Conservation (phyloP, 2,797 vertebrate genomes). For the Rhynchotus rufescens region DNA sequence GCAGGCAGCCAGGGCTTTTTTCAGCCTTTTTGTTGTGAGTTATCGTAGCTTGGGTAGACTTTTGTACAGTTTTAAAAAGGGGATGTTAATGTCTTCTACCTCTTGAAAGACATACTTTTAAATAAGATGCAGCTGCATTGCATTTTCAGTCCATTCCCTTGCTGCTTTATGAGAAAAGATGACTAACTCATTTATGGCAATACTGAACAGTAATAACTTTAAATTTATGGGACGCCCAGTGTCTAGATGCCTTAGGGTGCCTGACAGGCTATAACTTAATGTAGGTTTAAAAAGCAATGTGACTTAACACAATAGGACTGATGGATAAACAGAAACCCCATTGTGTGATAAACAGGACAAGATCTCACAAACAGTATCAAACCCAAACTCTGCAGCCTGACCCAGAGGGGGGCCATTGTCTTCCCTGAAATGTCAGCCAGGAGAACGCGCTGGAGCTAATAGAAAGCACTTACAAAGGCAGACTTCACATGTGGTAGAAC, state of each 20-base stretch:
- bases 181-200: constrained; percentile 24
- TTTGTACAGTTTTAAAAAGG: background rate
- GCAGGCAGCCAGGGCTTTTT: background rate
- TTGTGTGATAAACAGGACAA: constrained; percentile 22
- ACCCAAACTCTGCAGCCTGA: constrained; percentile 2
- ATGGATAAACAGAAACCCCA: background rate
- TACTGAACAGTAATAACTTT: background rate
- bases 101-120: constrained; percentile 34
- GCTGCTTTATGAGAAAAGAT: constrained; percentile 48
- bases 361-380: constrained; percentile 6
- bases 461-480: background rate
- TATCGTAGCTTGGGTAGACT: background rate
- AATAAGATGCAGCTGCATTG: constrained; percentile 46
- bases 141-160: background rate
- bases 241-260: constrained; percentile 14
- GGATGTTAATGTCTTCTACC: constrained; percentile 14
- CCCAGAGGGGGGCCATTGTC: constrained; percentile 23
- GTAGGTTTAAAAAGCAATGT: background rate
- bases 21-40: background rate
- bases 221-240: constrained; percentile 33
- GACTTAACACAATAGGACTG: background rate
- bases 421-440: background rate
- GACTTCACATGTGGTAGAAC: background rate
- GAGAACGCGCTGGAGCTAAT: background rate
- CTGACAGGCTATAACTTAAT: constrained; percentile 21